phyloP scores from a whole-genome alignment of 1,140 invertebrate genomes.

The Polypedilum pembai region DNA sequence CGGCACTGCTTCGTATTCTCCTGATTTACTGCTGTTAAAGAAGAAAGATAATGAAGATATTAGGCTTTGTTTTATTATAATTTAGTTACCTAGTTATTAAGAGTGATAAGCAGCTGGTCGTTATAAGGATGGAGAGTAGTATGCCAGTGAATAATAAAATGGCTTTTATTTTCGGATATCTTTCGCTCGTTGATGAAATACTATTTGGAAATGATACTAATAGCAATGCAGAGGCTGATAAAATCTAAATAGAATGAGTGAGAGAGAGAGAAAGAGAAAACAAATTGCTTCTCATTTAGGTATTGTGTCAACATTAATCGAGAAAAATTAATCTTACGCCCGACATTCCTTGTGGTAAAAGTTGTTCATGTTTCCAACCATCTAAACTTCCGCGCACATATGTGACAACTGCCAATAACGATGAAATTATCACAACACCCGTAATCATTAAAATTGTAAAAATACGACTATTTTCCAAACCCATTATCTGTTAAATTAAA shows the following conservation, averaged over 20 bases:
- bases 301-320: neutral
- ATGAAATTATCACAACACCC: conserved; percentile 39
- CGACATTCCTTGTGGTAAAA: conserved; percentile 40
- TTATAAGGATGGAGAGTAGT: conserved; percentile 36
- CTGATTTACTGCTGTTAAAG: neutral
- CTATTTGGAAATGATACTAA: conserved; percentile 38
- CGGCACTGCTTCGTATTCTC: conserved; percentile 50
- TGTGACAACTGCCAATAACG: conserved; percentile 38
- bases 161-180: conserved; percentile 34
- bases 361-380: conserved; percentile 38
- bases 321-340: conserved; percentile 37
- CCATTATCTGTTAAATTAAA: neutral
- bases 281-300: conserved; percentile 34
- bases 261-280: conserved; percentile 30
- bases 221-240: conserved; percentile 35
- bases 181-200: conserved; percentile 34
- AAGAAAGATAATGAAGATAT: neutral
- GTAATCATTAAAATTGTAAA: conserved; percentile 41
- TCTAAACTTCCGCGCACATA: conserved; percentile 38
- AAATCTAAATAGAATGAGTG: conserved; percentile 25
- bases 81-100: conserved; percentile 38
- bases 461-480: conserved; percentile 39
- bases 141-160: conserved; percentile 34
- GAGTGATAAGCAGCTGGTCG: conserved; percentile 38
- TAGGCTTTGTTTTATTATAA: neutral